Evolutionary conservation across 2,888 invertebrate species (phyloP), one percentile per base, ranked within the genome.

Genomic region (Hypena proboscidalis): DNA sequence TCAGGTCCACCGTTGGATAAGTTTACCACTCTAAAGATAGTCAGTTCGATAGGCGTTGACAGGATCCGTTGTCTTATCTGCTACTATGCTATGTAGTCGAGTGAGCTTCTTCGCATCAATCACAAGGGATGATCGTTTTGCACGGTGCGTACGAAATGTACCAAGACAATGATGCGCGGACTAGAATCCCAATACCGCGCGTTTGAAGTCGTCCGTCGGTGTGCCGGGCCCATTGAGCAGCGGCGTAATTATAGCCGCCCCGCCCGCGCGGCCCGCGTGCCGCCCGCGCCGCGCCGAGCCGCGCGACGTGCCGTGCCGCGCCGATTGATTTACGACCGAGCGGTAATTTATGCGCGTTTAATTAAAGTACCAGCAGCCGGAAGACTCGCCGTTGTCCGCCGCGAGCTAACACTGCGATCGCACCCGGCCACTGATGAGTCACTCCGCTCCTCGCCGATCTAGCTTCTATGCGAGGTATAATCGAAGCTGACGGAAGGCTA

Each of bases 281-380:
- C 53, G 47, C 41, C 27, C 53, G 49, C 52, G 58, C 57, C 46
- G 52, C 49, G 47, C 48, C 47, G 49, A 52, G 52, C 52, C 42
- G 48, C 40, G 35, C 37, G 50, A 60, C 66, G 53, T 57, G 72
- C 58, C 70, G 34, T 50, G 45, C 44, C 63, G 55, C 65, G 78
- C 58, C 77, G 86, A 86, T 75, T 86, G 86, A 86, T 86, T 85
- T 86, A 86, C 74, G 70, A 70, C 53, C 50, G 49, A 41, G 38
- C 39, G 48, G 71, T 86, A 80, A 86, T 86, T 85, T 85, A 85
- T 84, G 81, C 72, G 53, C 72, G 84, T 85, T 85, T 87, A 86
- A 86, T 88, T 88, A 85, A 86, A 88, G 87, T 81, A 78, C 74
- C 74, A 74, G 72, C 72, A 83, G 83, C 78, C 84, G 85, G 86